A percentile compares a stretch with the other conserved stretches of the same genome.
Evolutionary conservation across 1,140 invertebrate genomes (phyloP).

Genomic region (Camponotus pennsylvanicus): DNA sequence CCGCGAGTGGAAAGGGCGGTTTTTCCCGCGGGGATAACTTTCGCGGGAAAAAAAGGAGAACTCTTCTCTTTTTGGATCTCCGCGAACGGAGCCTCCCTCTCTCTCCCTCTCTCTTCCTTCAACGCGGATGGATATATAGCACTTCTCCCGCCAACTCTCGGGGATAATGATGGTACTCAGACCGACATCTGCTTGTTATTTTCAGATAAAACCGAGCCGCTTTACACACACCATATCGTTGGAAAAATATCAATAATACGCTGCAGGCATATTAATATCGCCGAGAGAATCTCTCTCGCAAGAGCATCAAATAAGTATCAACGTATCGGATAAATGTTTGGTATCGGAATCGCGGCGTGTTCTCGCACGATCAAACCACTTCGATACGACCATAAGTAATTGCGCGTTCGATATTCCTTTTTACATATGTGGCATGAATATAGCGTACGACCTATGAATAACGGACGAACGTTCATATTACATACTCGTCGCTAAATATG

Average conservation of each 20-base stretch:
- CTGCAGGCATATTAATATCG: constrained; percentile 47
- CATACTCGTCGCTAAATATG: constrained; percentile 15
- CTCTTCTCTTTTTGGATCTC: constrained; percentile 8
- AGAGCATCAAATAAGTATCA: constrained; percentile 33
- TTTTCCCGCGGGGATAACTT: constrained; percentile 70
- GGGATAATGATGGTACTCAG: constrained; percentile 34
- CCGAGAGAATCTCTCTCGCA: background rate
- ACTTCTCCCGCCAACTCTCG: background rate
- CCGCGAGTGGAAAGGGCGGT: constrained; percentile 39
- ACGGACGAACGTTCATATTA: constrained; percentile 11
- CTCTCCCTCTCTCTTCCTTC: constrained; percentile 20
- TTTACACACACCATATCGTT: constrained; percentile 9
- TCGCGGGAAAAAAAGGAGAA: constrained; percentile 30
- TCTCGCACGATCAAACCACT: constrained; percentile 8
- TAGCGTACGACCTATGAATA: constrained; percentile 35
- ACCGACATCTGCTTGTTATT: constrained; percentile 41
- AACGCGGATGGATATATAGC: constrained; percentile 9
- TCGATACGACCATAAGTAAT: constrained; percentile 48
- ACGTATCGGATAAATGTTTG: constrained; percentile 40
- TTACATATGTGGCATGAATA: background rate
- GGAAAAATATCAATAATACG: constrained; percentile 38
- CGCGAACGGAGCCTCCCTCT: constrained; percentile 5
- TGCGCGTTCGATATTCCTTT: constrained; percentile 43
- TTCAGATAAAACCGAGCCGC: constrained; percentile 32
- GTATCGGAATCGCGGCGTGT: constrained; percentile 22